Percentiles rank a stretch among this genome's conserved stretches.
These are phyloP conservation scores for Nemotelus nigrinus DNA, from an alignment of 2,888 invertebrate genomes.

Conservation along the genomic window DNA sequence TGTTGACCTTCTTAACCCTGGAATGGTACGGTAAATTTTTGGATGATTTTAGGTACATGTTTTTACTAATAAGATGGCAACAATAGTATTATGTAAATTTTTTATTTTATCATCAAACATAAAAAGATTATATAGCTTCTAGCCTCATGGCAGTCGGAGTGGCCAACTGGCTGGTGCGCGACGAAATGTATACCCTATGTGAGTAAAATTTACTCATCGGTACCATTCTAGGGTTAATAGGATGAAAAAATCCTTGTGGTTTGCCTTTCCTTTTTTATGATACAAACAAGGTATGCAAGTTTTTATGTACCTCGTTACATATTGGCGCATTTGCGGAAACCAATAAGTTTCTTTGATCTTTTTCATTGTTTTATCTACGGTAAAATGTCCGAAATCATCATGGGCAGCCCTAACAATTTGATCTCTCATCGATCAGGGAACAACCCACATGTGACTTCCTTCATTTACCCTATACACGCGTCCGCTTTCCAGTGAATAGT, in stretches of 20 bases:
- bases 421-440: conserved; percentile 50
- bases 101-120: too few relatives aligned
- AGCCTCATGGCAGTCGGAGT: too few relatives aligned
- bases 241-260: conserved; percentile 49
- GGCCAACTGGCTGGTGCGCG: too few relatives aligned
- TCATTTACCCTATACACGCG: neutral
- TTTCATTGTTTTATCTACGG: conserved; percentile 53
- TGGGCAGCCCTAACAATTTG: conserved; percentile 51
- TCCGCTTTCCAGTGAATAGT: neutral
- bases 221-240: too few relatives aligned
- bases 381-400: conserved; percentile 52
- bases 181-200: too few relatives aligned
- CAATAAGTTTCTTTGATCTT: conserved; percentile 58
- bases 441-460: conserved; percentile 49
- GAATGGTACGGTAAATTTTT: too few relatives aligned
- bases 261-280: conserved; percentile 55
- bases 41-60: too few relatives aligned
- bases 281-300: conserved; percentile 57
- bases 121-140: too few relatives aligned
- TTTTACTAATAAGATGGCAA: too few relatives aligned
- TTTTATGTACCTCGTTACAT: conserved; percentile 60
- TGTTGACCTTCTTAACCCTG: conserved; percentile 58
- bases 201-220: too few relatives aligned
- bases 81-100: too few relatives aligned
- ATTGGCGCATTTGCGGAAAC: conserved; percentile 60